Conservation (phyloP, 2,888 invertebrate genomes). For the Caenorhabditis sinica region DNA sequence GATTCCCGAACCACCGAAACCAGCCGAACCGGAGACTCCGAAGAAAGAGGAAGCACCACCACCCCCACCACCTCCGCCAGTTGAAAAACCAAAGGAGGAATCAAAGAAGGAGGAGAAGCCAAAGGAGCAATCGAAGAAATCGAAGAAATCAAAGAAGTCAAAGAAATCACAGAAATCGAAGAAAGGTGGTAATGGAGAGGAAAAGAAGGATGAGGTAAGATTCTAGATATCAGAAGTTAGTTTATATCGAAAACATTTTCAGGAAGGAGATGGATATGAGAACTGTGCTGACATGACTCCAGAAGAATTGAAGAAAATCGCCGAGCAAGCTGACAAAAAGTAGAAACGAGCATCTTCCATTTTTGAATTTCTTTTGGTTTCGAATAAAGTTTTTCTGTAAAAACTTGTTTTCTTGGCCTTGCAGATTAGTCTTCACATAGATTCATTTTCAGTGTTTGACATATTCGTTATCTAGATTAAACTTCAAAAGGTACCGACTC, state of each 20-base stretch:
- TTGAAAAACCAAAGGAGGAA: constrained; percentile 10
- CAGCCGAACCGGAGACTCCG: not conserved
- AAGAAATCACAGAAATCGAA: constrained; percentile 38
- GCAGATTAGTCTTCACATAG: too few species aligned
- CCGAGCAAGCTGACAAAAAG: constrained; percentile 40
- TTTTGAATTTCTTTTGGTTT: not conserved
- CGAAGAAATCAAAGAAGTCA: constrained; percentile 17
- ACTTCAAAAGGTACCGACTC: too few species aligned
- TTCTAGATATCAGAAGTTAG: not conserved
- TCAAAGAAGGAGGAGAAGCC: constrained; percentile 31
- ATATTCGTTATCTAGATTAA: too few species aligned
- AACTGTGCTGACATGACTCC: constrained; percentile 57
- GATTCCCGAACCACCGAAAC: constrained; percentile 16
- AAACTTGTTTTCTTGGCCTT: not conserved
- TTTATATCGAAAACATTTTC: too few species aligned
- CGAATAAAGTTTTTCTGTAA: not conserved
- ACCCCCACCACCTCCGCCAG: constrained; percentile 1
- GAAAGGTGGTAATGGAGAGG: constrained; percentile 18
- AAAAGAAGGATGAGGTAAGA: constrained; percentile 27
- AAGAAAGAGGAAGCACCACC: constrained; percentile 25
- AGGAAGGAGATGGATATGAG: constrained; percentile 52
- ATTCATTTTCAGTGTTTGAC: too few species aligned
- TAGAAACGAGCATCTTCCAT: not conserved
- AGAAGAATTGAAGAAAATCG: constrained; percentile 50
- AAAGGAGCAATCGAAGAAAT: constrained; percentile 23